These are phyloP conservation scores for Phainopepla nitens DNA, from an alignment of 2,113 vertebrate genomes.

Conservation along the genomic window DNA sequence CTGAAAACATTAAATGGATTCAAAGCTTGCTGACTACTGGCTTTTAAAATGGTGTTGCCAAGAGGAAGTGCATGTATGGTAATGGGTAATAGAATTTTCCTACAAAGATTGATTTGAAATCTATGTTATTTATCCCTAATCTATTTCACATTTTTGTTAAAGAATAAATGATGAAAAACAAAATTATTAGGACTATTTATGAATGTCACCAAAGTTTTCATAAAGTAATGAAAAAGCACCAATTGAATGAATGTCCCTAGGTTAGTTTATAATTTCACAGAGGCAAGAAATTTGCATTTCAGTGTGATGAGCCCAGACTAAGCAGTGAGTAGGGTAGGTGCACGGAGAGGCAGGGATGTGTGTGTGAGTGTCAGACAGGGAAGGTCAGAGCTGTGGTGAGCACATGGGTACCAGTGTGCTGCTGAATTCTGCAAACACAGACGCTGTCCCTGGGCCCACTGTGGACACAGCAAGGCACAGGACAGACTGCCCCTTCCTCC, in stretches of 20 bases:
- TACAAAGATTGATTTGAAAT: neutral
- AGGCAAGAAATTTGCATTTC: neutral
- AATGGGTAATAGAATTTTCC: neutral
- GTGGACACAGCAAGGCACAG: neutral
- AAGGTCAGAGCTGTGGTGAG: neutral
- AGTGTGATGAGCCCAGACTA: neutral
- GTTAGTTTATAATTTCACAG: neutral
- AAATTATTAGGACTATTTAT: neutral
- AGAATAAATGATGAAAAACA: neutral
- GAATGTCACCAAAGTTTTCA: neutral
- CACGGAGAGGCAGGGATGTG: neutral
- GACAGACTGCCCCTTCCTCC: neutral
- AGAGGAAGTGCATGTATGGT: neutral
- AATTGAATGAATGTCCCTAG: neutral
- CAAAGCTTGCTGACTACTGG: neutral
- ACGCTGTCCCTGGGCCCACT: rapidly evolving
- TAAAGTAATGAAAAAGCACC: neutral
- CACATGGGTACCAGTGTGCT: neutral
- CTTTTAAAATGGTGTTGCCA: neutral
- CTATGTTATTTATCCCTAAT: neutral
- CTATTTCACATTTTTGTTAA: neutral
- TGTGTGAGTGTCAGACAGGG: neutral
- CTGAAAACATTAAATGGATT: neutral
- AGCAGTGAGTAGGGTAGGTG: rapidly evolving
- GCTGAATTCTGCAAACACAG: neutral